Conservation (phyloP, 1,140 invertebrate genomes). For the Pentalonia nigronervosa region DNA sequence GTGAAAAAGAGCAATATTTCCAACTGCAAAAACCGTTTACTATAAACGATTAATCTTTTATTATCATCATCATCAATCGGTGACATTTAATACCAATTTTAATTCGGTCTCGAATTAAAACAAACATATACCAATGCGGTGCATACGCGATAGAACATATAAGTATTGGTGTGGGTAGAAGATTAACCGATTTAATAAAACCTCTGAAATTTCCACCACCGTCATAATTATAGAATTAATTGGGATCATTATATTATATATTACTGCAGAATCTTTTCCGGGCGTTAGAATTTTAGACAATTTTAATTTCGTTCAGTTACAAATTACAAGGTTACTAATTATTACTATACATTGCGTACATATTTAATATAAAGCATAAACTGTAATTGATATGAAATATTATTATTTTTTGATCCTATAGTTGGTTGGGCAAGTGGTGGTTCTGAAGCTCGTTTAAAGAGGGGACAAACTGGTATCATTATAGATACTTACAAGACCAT, state of each 20-base stretch:
- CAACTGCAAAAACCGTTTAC: background rate
- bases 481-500: too few relatives aligned
- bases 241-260: background rate
- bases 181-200: background rate
- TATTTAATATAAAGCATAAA: background rate
- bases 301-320: background rate
- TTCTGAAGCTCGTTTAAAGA: background rate
- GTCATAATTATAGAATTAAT: background rate
- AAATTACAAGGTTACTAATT: background rate
- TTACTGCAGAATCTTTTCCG: background rate
- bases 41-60: background rate
- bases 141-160: background rate
- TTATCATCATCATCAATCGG: background rate
- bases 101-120: background rate
- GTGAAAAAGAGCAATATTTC: background rate
- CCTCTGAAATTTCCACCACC: background rate
- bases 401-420: background rate
- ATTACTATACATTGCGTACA: background rate
- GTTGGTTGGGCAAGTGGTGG: background rate
- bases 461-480: too few relatives aligned
- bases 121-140: too few relatives aligned
- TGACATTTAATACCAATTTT: background rate
- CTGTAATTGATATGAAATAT: background rate
- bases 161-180: background rate
- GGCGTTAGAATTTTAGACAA: background rate